Percentiles rank a stretch among this genome's conserved stretches.
These are phyloP conservation scores for Amorpha juglandis DNA, from an alignment of 2,888 invertebrate genomes.

Conservation along the genomic window DNA sequence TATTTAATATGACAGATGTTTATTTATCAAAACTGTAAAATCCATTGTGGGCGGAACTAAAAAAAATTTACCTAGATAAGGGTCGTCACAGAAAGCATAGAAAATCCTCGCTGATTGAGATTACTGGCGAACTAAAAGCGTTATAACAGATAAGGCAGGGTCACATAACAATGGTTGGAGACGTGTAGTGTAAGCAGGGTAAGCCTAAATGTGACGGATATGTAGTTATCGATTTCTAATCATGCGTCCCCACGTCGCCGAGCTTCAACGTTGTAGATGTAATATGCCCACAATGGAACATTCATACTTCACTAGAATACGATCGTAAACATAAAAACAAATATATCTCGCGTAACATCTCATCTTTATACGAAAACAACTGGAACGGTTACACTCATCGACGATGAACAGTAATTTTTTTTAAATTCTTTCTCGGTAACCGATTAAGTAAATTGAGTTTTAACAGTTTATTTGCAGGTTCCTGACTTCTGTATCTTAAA, in stretches of 20 bases:
- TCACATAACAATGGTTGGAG: conserved; percentile 65
- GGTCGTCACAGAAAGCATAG: conserved; percentile 51
- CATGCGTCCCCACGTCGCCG: conserved; percentile 65
- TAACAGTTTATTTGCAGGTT: background rate
- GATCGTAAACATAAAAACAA: conserved; percentile 16
- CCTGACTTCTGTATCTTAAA: background rate
- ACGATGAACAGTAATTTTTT: conserved; percentile 5
- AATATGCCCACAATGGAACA: conserved; percentile 12
- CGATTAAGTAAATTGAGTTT: conserved; percentile 2
- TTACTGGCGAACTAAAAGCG: conserved; percentile 68
- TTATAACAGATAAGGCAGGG: conserved; percentile 65
- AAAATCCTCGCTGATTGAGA: conserved; percentile 75
- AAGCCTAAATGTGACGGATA: conserved; percentile 65
- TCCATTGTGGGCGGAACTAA: conserved; percentile 49
- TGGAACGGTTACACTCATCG: background rate
- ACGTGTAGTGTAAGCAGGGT: conserved; percentile 57
- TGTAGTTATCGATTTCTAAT: conserved; percentile 77
- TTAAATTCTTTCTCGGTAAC: background rate
- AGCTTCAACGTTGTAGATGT: conserved; percentile 22
- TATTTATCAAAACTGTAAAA: conserved; percentile 49
- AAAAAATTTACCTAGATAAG: conserved; percentile 52
- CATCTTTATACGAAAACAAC: conserved; percentile 12
- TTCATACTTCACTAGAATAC: conserved; percentile 8
- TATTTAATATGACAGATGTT: conserved; percentile 48
- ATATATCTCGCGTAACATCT: conserved; percentile 13